Base-by-base conservation (phyloP, 2,797 vertebrate species). In the Danio jaintianensis region DNA sequence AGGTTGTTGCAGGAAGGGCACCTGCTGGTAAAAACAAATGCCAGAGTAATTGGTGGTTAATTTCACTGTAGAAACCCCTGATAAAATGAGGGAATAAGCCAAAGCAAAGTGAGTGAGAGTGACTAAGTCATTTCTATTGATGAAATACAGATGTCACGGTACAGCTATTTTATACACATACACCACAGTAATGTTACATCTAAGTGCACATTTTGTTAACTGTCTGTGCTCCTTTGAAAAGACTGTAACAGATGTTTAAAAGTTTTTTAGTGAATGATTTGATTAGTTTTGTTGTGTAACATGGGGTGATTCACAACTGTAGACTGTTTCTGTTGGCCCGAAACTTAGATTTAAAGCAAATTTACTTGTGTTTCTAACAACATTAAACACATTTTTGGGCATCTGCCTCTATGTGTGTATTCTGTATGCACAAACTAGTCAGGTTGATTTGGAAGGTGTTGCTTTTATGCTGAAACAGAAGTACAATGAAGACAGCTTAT, bases 391-490 rank as follows among this genome's bases (percentile, higher is more conserved):
- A 48, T 20, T 74, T 61, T 43, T 50, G 22, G 38, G 56, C 56
- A 62, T 73, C 70, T 73, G 53, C 18, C 18, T 47, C 52, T 56
- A 40, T 47, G 40, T 71, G 68, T 45, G 7, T 72, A 43, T 4
- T 58, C 5, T 40, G 50, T 58, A 53, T 58, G 7, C 15, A 5
- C 69, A 72, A 72, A 58, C 40, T 72, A 58, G 18, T 45, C 13
- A 42, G 10, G 53, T 43, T 58, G 20, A 12, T 47, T 61, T 45
- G 13, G 9, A 15, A n/a, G 42, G 29, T 58, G 38, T 45, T 74
- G 40, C 45, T 59, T 56, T 74, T 8, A 48, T 48, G 6, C 22
- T 8, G 15, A 61, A 50, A 52, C 43, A 52, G n/a, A 53, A 16
- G 48, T 55, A 62, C 61, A 70, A 70, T 55, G 42, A 36, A 45